These are phyloP conservation scores for Raphicerus campestris DNA, from an alignment of 2,113 vertebrate genomes.

Conservation along the genomic window DNA sequence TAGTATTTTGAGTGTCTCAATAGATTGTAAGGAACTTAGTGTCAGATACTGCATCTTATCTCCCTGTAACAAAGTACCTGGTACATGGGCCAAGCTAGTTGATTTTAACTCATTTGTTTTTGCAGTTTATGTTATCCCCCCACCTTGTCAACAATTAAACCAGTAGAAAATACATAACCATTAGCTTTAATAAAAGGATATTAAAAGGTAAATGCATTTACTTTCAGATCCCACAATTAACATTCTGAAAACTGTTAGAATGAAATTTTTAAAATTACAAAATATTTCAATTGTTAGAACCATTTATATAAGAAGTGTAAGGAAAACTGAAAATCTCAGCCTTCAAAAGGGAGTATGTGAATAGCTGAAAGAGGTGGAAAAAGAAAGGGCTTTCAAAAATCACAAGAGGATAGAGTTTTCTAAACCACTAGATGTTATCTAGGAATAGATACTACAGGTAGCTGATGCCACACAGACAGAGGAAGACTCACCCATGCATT, in stretches of 20 bases:
- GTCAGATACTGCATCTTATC: neutral
- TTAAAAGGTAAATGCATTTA: neutral
- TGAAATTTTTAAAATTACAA: neutral
- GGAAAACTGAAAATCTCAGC: neutral
- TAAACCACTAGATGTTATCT: neutral
- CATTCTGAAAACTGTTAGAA: neutral
- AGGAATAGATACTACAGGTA: neutral
- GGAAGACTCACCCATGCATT: neutral
- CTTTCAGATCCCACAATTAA: neutral
- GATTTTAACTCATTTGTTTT: neutral
- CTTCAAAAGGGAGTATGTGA: neutral
- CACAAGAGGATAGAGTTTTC: neutral
- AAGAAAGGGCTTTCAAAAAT: neutral
- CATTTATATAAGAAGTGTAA: neutral
- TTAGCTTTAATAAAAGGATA: no score
- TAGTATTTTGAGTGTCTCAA: neutral
- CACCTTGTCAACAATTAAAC: neutral
- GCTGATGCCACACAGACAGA: neutral
- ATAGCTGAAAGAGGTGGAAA: neutral
- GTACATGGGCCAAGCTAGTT: neutral
- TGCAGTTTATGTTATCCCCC: neutral
- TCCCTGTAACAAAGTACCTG: neutral
- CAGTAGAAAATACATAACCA: neutral
- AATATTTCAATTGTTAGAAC: neutral
- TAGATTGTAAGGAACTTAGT: neutral